Conservation (phyloP, 2,797 vertebrate species). For the Vespertilio murinus region DNA sequence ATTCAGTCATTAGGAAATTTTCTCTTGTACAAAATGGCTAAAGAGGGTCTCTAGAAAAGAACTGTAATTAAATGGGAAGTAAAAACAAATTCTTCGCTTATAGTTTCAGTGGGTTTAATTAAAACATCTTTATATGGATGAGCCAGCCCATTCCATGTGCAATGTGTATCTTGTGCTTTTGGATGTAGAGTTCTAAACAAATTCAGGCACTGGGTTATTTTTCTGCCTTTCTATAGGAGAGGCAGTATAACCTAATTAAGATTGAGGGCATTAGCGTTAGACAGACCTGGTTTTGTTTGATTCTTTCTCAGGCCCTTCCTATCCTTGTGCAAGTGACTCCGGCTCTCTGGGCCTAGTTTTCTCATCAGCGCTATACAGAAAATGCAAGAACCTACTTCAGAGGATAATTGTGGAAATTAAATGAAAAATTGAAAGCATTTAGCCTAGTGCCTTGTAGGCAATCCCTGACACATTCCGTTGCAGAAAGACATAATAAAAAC, state of each 20-base stretch:
- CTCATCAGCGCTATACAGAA: not conserved
- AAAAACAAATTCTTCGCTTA: constrained; percentile 58
- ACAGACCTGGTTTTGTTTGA: constrained; percentile 49
- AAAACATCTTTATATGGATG: constrained; percentile 43
- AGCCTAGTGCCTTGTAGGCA: not conserved
- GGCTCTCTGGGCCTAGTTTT: constrained; percentile 21
- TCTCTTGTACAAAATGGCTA: constrained; percentile 40
- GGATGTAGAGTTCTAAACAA: constrained; percentile 31
- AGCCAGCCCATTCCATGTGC: not conserved
- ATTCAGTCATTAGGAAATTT: constrained; percentile 38
- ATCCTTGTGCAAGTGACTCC: constrained; percentile 33
- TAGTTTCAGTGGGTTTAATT: constrained; percentile 55
- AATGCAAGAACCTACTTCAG: constrained; percentile 34
- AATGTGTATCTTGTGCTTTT: not conserved
- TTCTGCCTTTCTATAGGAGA: too few relatives aligned
- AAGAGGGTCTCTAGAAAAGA: constrained; percentile 47
- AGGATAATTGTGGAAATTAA: constrained; percentile 49
- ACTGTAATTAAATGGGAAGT: constrained; percentile 47
- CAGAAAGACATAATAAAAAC: constrained; percentile 17
- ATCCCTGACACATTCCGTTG: not conserved
- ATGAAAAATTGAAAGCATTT: constrained; percentile 46
- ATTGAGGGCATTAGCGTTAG: not conserved
- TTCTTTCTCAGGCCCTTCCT: constrained; percentile 7
- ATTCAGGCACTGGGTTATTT: not conserved
- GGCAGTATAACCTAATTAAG: not conserved